phyloP scores from a whole-genome alignment of 1,140 invertebrate species.

The Drosophila ogumai region DNA sequence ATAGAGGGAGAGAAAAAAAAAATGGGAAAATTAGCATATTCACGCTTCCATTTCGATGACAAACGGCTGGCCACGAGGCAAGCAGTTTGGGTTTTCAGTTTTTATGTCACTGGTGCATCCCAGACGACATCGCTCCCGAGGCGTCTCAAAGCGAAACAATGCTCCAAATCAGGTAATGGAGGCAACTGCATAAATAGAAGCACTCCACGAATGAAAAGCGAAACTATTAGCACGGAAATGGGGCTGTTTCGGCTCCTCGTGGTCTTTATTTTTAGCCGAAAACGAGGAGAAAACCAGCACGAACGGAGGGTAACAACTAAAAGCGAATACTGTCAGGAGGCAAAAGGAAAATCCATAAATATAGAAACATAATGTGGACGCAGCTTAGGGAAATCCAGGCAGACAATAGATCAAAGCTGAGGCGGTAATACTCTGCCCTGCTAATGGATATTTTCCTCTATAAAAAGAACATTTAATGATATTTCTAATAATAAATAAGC shows the following conservation, averaged over 20 bases:
- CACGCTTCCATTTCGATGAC: slow-evolving; percentile 63
- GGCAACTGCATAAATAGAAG: slow-evolving; percentile 22
- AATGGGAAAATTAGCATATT: slow-evolving; percentile 69
- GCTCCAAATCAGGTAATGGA: slow-evolving; percentile 31
- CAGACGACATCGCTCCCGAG: slow-evolving; percentile 15
- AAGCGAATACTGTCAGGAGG: slow-evolving; percentile 50
- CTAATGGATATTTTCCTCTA: slow-evolving; percentile 1
- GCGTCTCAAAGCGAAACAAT: slow-evolving; percentile 13
- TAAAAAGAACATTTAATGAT: not conserved
- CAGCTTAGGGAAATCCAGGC: slow-evolving; percentile 23
- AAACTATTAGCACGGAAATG: slow-evolving; percentile 68
- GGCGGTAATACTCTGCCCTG: slow-evolving; percentile 18
- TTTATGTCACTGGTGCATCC: slow-evolving; percentile 31
- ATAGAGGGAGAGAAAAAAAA: slow-evolving; percentile 5
- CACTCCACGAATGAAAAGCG: slow-evolving; percentile 72
- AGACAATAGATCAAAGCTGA: slow-evolving; percentile 19
- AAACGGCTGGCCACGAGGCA: slow-evolving; percentile 51
- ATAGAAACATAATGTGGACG: slow-evolving; percentile 47
- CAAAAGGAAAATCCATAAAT: slow-evolving; percentile 50
- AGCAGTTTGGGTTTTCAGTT: slow-evolving; percentile 21
- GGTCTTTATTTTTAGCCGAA: slow-evolving; percentile 66
- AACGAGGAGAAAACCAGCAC: slow-evolving; percentile 27
- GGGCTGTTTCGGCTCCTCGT: slow-evolving; percentile 47
- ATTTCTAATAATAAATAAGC: slow-evolving; percentile 14
- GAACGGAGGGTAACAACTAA: slow-evolving; percentile 20